A percentile compares a stretch with the other conserved stretches of the same genome.
Evolutionary conservation across 2,888 invertebrate species (phyloP).

Genomic region (Drosophila prostipennis): DNA sequence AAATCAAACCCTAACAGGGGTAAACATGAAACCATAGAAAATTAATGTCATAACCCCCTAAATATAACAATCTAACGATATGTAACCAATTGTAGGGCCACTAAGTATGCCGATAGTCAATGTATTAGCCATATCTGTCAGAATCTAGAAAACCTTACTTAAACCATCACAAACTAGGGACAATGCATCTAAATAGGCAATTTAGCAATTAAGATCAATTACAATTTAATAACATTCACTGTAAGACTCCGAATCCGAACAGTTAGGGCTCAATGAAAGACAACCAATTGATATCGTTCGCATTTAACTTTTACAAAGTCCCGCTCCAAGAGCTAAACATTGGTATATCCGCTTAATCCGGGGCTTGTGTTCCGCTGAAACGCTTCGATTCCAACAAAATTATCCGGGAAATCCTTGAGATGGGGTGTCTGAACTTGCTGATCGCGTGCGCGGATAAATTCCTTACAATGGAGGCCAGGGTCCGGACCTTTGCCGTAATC

Average conservation of each 20-base stretch:
- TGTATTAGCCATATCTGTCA: slow-evolving; percentile 40
- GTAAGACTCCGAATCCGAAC: slow-evolving; percentile 37
- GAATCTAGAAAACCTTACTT: slow-evolving; percentile 30
- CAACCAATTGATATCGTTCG: slow-evolving; percentile 50
- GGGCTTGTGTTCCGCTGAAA: slow-evolving; percentile 60
- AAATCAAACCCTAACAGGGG: slow-evolving; percentile 18
- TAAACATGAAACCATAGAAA: slow-evolving; percentile 16
- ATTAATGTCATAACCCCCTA: slow-evolving; percentile 25
- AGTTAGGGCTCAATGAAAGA: slow-evolving; percentile 31
- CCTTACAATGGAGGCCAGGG: slow-evolving; percentile 52
- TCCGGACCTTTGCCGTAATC: slow-evolving; percentile 67
- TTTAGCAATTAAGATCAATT: slow-evolving; percentile 25
- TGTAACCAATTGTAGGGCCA: slow-evolving; percentile 62
- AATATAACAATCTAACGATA: slow-evolving; percentile 32
- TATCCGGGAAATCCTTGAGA: slow-evolving; percentile 54
- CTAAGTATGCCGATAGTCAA: slow-evolving; percentile 59
- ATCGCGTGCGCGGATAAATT: slow-evolving; percentile 59
- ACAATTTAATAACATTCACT: slow-evolving; percentile 42
- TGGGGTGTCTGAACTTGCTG: slow-evolving; percentile 55
- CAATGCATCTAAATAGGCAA: slow-evolving; percentile 38
- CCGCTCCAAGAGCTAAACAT: slow-evolving; percentile 62
- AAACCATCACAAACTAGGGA: slow-evolving; percentile 47
- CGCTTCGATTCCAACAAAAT: slow-evolving; percentile 56
- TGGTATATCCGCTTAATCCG: slow-evolving; percentile 69
- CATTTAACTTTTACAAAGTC: slow-evolving; percentile 34